Percentiles rank a stretch among this genome's conserved stretches.
These are phyloP conservation scores for Penaeus chinensis DNA, from an alignment of 1,140 invertebrate species.

Conservation along the genomic window DNA sequence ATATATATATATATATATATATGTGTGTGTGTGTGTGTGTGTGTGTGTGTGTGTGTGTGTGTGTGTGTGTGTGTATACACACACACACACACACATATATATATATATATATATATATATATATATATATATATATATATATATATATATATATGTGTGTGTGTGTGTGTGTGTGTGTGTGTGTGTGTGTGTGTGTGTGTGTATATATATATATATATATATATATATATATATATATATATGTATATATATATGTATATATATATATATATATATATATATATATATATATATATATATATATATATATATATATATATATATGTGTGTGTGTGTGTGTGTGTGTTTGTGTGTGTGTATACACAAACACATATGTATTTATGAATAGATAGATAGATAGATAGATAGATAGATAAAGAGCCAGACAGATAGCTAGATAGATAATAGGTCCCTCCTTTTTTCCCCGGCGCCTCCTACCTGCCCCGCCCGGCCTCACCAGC, in stretches of 20 bases:
- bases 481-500: too few species aligned
- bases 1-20: too few species aligned
- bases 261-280: slow-evolving; percentile 25
- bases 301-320: background rate
- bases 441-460: too few species aligned
- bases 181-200: background rate
- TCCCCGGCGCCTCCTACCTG: too few species aligned
- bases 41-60: too few species aligned
- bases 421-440: too few species aligned
- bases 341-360: background rate
- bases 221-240: background rate
- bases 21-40: too few species aligned
- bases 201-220: background rate
- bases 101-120: too few species aligned
- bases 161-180: background rate
- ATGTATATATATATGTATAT: slow-evolving; percentile 5
- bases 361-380: background rate
- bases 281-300: background rate
- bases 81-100: too few species aligned
- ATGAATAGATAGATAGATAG: background rate
- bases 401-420: background rate
- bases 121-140: too few species aligned
- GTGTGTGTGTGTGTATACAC: too few species aligned
- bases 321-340: background rate
- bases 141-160: background rate